These are phyloP conservation scores for Dryobotodes eremita DNA, from an alignment of 2,888 invertebrate genomes.

Conservation along the genomic window DNA sequence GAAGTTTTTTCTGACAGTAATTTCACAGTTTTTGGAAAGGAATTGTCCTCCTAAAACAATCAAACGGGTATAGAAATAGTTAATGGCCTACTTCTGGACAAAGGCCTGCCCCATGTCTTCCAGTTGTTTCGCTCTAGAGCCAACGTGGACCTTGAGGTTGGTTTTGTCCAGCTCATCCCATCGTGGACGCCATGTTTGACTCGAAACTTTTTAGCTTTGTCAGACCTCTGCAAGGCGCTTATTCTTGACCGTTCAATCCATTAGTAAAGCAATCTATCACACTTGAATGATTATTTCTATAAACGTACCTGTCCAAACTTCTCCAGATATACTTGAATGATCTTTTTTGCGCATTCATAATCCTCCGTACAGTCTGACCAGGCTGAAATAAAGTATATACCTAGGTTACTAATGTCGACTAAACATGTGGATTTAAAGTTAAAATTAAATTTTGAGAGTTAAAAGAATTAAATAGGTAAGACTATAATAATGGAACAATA, in stretches of 20 bases:
- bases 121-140: background rate
- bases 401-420: background rate
- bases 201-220: no score
- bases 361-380: slow-evolving; percentile 92
- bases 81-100: background rate
- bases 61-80: background rate
- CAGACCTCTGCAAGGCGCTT: no score
- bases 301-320: slow-evolving; percentile 89
- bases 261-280: background rate
- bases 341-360: slow-evolving; percentile 89
- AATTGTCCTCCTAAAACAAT: background rate
- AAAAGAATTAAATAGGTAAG: background rate
- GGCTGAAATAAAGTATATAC: slow-evolving; percentile 83
- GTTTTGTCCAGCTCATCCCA: background rate
- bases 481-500: background rate
- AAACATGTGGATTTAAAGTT: background rate
- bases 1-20: background rate
- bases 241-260: no score
- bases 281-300: background rate
- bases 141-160: background rate
- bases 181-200: background rate
- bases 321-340: slow-evolving; percentile 91
- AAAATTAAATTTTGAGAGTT: background rate
- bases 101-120: background rate
- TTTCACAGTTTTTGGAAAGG: background rate